Conservation (phyloP, 2,888 invertebrate species). For the Congeria kusceri region DNA sequence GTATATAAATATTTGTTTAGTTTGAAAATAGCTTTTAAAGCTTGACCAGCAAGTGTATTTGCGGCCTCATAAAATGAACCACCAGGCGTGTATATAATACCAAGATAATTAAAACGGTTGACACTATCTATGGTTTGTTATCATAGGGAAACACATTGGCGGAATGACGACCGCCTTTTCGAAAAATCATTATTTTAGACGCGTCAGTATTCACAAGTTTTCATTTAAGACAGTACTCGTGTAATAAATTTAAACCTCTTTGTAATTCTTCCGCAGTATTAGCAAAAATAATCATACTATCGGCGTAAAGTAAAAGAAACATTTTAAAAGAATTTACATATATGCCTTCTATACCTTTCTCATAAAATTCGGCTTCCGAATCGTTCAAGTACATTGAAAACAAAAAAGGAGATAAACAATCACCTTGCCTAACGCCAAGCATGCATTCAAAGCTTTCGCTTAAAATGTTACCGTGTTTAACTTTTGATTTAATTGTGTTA, state of each 20-base stretch:
- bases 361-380: neutral
- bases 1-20: conserved; percentile 21
- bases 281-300: neutral
- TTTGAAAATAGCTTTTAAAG: conserved; percentile 28
- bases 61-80: conserved; percentile 12
- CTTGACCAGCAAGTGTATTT: conserved; percentile 18
- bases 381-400: neutral
- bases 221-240: too few relatives aligned
- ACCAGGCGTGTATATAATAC: conserved; percentile 18
- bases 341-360: neutral
- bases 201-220: too few relatives aligned
- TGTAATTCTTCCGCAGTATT: neutral
- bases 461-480: neutral
- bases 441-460: neutral
- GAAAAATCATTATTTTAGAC: too few relatives aligned
- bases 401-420: neutral
- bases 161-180: too few relatives aligned
- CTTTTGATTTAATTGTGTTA: neutral
- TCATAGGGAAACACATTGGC: conserved; percentile 5
- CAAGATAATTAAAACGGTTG: conserved; percentile 18
- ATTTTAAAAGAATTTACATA: neutral
- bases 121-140: conserved; percentile 2
- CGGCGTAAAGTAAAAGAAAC: neutral
- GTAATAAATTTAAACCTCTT: neutral
- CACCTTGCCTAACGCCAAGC: neutral